These are phyloP conservation scores for Larimichthys crocea DNA, from an alignment of 2,113 vertebrate species.

Conservation along the genomic window DNA sequence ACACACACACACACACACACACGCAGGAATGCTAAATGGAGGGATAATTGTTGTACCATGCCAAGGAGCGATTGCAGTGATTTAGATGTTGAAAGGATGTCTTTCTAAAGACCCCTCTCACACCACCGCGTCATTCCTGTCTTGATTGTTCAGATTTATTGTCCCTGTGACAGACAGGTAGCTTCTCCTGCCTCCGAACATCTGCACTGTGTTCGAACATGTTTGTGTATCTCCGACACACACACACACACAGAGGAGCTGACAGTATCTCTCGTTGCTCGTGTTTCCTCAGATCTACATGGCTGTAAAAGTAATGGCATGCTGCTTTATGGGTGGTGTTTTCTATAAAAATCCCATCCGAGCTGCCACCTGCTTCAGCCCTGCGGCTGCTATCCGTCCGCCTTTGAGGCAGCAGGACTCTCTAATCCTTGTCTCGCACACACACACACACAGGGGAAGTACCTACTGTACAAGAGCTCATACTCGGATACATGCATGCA, in stretches of 20 bases:
- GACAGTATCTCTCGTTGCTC: neutral
- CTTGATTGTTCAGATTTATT: constrained; percentile 36
- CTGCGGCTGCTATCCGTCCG: neutral
- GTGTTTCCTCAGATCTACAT: constrained; percentile 6
- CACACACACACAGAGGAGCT: neutral
- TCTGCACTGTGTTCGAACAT: constrained; percentile 13
- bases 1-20: neutral
- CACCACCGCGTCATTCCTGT: constrained; percentile 27
- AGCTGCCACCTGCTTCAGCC: constrained; percentile 16
- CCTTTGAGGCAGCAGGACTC: neutral
- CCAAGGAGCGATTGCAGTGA: constrained; percentile 33
- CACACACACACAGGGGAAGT: neutral
- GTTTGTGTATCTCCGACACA: neutral
- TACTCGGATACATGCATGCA: neutral
- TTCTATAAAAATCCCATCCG: constrained; percentile 5
- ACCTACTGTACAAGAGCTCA: neutral
- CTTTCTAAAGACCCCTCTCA: constrained; percentile 16
- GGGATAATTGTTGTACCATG: constrained; percentile 34
- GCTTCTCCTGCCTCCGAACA: constrained; percentile 20
- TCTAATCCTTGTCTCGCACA: neutral
- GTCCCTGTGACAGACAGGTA: constrained; percentile 19
- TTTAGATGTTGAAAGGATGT: constrained; percentile 28
- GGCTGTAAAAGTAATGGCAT: constrained; percentile 10
- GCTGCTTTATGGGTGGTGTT: constrained; percentile 11
- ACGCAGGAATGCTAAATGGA: constrained; percentile 44